Base-by-base conservation (phyloP, 2,888 invertebrate genomes). In the Andrena minutula region DNA sequence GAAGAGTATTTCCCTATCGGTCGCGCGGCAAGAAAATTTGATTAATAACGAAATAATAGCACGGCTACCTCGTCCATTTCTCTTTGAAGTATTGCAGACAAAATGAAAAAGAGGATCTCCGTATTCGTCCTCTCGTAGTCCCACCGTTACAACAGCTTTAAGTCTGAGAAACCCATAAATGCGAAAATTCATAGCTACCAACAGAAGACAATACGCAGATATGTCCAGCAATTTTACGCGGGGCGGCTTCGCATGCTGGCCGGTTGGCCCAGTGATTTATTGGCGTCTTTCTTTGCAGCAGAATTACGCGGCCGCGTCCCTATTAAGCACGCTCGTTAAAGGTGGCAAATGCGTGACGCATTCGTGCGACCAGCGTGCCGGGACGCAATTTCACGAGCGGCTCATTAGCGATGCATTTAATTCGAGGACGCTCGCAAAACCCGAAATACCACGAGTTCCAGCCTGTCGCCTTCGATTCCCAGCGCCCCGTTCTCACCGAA, bases 21-120 rank as follows among this genome's bases (percentile, higher is more conserved):
- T 75, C 87, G 88, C 75, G 78, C 79, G 78, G 85, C 86, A 90
- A 92, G 90, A 91, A 92, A 90, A 87, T 87, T 90, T 93, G 92
- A 93, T 93, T 93, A 91, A 93, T 92, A 92, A 92, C 91, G 86
- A 89, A 91, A 90, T 92, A 93, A 93, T 92, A 92, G 92, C 88
- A 92, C 80, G 23, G 85, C 84, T 84, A 82, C 84, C 77, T 64
- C 7, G 49, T 47, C 16, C 51, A 2, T 35, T 41, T 63, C 58
- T 65, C 60, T 58, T 41, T 60, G 69, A 70, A 69, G 64, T 73
- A 75, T 83, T 69, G 72, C 73, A 74, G 79, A 82, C 68, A 47
- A 78, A 70, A 69, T 51, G 0, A 12, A 53, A 30, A 20, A 56
- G 49, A 58, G 35, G 35, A 35, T 58, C 41, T 3, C 53, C 28